Conservation (phyloP, 2,888 invertebrate genomes). For the Melanotus villosus region DNA sequence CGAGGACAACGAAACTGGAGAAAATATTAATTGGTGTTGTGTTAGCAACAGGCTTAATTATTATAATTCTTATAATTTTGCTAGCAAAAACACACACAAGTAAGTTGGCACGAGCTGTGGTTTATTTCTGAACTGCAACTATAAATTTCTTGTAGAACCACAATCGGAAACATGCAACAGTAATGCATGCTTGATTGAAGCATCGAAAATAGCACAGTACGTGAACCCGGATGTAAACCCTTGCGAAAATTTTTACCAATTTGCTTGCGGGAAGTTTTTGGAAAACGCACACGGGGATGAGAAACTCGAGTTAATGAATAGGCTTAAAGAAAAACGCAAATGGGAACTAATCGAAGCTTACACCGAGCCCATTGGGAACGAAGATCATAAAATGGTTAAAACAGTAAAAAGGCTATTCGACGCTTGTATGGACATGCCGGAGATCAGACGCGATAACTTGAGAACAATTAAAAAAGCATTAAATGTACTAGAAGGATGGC, state of each 20-base stretch:
- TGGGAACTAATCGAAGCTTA: constrained; percentile 49
- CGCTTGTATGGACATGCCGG: constrained; percentile 63
- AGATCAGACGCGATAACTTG: constrained; percentile 59
- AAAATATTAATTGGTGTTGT: too few relatives aligned
- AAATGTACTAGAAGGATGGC: constrained; percentile 73
- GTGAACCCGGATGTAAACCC: constrained; percentile 28
- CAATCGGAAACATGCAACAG: constrained; percentile 19
- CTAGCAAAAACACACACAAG: too few relatives aligned
- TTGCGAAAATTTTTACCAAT: constrained; percentile 36
- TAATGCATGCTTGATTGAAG: constrained; percentile 32
- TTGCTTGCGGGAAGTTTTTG: constrained; percentile 32
- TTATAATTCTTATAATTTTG: too few relatives aligned
- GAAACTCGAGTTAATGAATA: neutral
- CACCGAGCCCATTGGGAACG: constrained; percentile 48
- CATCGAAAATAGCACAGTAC: constrained; percentile 23
- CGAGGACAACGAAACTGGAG: too few relatives aligned
- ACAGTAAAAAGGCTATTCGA: constrained; percentile 53
- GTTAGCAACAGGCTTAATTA: too few relatives aligned
- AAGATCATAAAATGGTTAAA: constrained; percentile 44
- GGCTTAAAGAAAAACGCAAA: neutral
- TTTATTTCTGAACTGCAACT: too few relatives aligned
- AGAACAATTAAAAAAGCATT: constrained; percentile 63
- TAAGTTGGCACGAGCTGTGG: too few relatives aligned
- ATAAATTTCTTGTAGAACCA: too few relatives aligned
- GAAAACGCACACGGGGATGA: constrained; percentile 33